Base-by-base conservation (phyloP, 2,797 vertebrate genomes). In the Cynodonichthys magdalenae region DNA sequence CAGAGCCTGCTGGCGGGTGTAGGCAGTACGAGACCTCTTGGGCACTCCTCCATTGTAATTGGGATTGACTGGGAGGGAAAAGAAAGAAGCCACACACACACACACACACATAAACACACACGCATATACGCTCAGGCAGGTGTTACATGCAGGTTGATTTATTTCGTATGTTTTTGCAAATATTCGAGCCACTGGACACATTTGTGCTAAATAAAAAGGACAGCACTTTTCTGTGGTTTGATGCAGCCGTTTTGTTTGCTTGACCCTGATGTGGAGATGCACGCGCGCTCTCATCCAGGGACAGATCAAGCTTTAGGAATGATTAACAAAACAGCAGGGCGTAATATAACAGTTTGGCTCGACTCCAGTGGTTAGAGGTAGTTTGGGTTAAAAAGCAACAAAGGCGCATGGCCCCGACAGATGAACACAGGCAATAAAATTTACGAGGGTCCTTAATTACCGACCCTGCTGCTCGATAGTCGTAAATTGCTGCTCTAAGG, bases 11-110 rank as follows among this genome's bases (percentile, higher is more conserved):
- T 99, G 97, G 91, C 97, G 94, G 90, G 97, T 99, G 90, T 99
- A 99, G 92, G 97, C 97, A 90, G 97, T 99, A 88, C 97, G 96
- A 84, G 97, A 99, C 90, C 97, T 96, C 94, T 99, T 99, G 92
- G 96, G 96, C 87, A 96, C 95, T 89, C 95, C 97, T 95, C 97
- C 97, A 90, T 89, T 95, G 94, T 96, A 98, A 93, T 90, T 95
- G 90, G 95, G 91, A 82, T 90, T 98, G 92, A 98, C 96, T 99
- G 93, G 90, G 70, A 69, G 51, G 50, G 87, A 47, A 57, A 39
- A 45, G 3, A 39, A 49, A 75, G 59, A 67, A 90, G 82, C 92
- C 86, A 92, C 79, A 91, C 75, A 93, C 70, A 92, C 81, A 89
- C 79, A 92, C 45, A 19, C 45, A 47, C 44, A 46, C 44, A 10